Evolutionary conservation across 2,888 invertebrate genomes (phyloP), one percentile per base, ranked within the genome.

Genomic region (Temnothorax ravouxi): DNA sequence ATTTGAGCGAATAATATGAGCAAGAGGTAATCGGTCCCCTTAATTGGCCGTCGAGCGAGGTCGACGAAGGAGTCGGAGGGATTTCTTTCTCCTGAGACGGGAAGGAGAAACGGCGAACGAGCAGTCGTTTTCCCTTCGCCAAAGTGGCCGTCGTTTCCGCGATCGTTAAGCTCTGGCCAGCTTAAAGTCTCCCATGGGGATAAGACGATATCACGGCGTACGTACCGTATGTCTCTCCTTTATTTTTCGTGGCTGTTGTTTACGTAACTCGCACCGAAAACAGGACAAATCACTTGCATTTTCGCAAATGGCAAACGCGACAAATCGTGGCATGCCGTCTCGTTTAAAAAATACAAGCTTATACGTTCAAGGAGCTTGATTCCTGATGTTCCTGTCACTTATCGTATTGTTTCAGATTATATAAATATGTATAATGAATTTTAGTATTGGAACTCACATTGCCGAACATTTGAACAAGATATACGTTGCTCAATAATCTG

Each of bases 161-260:
- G 88, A 88, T 86, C 88, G 85, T 87, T 87, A 83, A 88, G 77
- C 80, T 47, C 21, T 54, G 80, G 72, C 67, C 76, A 29, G 64
- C 84, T 86, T 84, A 84, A 88, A 84, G 84, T 84, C 82, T 76
- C 84, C 84, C 81, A 3, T 52, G 86, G 61, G 75, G 88, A 88
- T 86, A 88, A 88, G 86, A 81, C 84, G 74, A 74, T 83, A 83
- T 87, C 86, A 61, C 77, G 15, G 34, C 41, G 44, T 54, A 67
- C 25, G 66, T 76, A 76, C 64, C 41, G n/a, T 77, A 52, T 13
- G 54, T 52, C 29, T 29, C 15, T 21, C 8, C n/a, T 69, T 44
- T 56, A 69, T 25, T 71, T 77, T 44, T 71, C 44, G 44, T n/a
- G 2, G 69, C n/a, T 3, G 13, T 38, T 76, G 54, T 82, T 82